phyloP scores from a whole-genome alignment of 2,113 vertebrate species.

The Uria lomvia region DNA sequence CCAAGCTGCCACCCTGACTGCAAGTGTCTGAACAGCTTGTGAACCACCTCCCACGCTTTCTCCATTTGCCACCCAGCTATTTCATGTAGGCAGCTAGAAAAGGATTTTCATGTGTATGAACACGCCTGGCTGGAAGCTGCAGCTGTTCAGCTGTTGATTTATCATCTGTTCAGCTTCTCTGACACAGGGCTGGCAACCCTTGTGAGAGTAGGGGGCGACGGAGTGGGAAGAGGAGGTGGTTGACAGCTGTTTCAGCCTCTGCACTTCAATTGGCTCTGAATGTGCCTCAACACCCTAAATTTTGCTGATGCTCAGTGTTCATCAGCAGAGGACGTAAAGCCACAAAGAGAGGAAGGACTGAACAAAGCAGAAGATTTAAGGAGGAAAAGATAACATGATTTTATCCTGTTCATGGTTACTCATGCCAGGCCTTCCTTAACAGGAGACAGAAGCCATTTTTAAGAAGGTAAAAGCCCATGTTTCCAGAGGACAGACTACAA shows the following conservation, averaged over 20 bases:
- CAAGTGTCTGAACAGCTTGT: background rate
- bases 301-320: background rate
- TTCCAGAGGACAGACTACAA: background rate
- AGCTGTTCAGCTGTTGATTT: slow-evolving; percentile 59
- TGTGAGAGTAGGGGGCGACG: background rate
- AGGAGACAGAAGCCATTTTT: background rate
- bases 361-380: background rate
- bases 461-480: background rate
- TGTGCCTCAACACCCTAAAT: background rate
- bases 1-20: background rate
- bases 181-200: background rate
- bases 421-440: background rate
- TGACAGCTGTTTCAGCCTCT: slow-evolving; percentile 27
- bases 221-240: background rate
- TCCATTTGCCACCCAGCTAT: background rate
- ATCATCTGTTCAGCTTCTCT: background rate
- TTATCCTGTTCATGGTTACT: background rate
- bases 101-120: background rate
- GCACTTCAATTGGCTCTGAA: background rate
- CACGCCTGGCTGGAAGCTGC: slow-evolving; percentile 24
- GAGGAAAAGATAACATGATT: background rate
- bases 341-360: background rate
- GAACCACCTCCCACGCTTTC: background rate
- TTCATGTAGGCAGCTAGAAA: background rate
- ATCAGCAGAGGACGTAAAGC: background rate